Conservation (phyloP, 2,797 vertebrate species). For the Galagoides demidoff region DNA sequence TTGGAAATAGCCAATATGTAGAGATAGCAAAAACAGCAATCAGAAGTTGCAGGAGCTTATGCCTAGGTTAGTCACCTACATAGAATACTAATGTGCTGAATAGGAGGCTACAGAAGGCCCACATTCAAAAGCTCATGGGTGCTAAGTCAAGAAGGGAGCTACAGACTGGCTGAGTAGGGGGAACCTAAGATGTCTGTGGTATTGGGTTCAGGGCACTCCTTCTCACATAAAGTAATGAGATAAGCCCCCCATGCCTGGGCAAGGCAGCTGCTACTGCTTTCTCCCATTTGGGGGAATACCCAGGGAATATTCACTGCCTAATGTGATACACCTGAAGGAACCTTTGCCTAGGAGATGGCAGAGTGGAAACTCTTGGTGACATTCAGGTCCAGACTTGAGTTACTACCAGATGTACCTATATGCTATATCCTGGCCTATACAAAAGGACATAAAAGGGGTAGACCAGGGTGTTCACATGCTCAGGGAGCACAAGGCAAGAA, state of each 20-base stretch:
- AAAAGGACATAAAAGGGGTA: background rate
- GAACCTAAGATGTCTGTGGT: background rate
- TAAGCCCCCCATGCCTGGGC: background rate
- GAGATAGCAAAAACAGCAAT: background rate
- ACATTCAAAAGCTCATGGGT: rapidly evolving
- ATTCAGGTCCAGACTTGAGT: background rate
- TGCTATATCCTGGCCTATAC: background rate
- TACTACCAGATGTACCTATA: background rate
- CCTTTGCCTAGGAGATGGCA: background rate
- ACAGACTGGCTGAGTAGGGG: too few species aligned
- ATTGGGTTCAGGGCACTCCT: background rate
- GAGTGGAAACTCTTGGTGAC: background rate
- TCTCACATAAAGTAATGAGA: background rate
- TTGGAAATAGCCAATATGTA: background rate
- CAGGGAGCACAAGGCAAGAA: background rate
- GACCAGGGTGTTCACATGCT: background rate
- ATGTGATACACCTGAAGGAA: background rate
- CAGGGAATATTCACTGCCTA: background rate
- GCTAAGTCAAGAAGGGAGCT: background rate
- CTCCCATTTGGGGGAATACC: background rate
- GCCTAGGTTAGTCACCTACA: background rate
- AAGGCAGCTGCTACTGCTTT: background rate
- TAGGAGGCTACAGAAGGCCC: background rate
- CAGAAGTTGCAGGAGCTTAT: background rate
- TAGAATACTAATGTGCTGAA: background rate